phyloP scores from a whole-genome alignment of 1,140 invertebrate genomes.

The Lutraria rhynchaena region DNA sequence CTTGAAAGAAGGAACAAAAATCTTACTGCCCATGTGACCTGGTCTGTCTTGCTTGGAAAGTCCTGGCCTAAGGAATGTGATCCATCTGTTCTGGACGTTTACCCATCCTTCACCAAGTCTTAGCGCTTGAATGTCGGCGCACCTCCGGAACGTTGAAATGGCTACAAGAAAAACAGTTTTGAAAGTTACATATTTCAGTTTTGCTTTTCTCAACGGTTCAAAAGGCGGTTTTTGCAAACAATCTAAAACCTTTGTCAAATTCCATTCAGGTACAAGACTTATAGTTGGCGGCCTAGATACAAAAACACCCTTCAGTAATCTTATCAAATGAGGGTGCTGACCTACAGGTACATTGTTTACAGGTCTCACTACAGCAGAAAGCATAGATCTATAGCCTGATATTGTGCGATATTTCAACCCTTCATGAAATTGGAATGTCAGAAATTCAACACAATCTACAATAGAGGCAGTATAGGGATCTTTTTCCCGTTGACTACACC shows the following conservation, averaged over 20 bases:
- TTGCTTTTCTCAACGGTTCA: slow-evolving; percentile 12
- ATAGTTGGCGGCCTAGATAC: not conserved
- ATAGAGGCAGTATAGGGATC: slow-evolving; percentile 23
- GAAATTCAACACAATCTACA: slow-evolving; percentile 25
- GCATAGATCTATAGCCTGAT: slow-evolving; percentile 31
- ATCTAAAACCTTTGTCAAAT: not conserved
- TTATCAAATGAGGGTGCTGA: slow-evolving; percentile 14
- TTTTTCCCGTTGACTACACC: no score
- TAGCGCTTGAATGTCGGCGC: slow-evolving; percentile 4
- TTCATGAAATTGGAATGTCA: not conserved
- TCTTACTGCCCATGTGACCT: not conserved
- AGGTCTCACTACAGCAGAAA: not conserved
- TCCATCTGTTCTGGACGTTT: slow-evolving; percentile 2
- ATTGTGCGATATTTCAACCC: slow-evolving; percentile 14
- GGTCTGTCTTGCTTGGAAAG: slow-evolving; percentile 11
- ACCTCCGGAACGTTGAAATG: slow-evolving; percentile 2
- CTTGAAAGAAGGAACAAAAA: not conserved
- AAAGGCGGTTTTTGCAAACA: slow-evolving; percentile 1
- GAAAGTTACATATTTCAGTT: not conserved
- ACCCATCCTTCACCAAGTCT: slow-evolving; percentile 6
- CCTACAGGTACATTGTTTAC: not conserved
- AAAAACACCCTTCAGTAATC: slow-evolving; percentile 13
- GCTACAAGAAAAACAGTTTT: slow-evolving; percentile 42
- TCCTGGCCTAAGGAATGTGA: no score
- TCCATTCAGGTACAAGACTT: slow-evolving; percentile 28